These are phyloP conservation scores for Eciton burchellii DNA, from an alignment of 1,140 invertebrate species.

Conservation along the genomic window DNA sequence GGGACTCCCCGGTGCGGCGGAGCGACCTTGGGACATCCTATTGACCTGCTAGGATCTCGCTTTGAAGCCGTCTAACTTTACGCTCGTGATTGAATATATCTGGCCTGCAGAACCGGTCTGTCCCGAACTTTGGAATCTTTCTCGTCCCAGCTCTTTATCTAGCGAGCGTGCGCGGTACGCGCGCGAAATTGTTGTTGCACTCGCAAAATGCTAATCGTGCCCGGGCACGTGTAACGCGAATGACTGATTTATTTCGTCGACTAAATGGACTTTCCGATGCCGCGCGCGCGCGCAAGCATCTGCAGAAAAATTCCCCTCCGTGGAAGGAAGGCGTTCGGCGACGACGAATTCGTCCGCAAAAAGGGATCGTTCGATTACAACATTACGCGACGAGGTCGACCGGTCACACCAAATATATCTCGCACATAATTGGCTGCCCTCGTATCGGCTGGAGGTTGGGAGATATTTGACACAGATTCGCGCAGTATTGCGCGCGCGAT, in stretches of 20 bases:
- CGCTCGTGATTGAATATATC: constrained; percentile 56
- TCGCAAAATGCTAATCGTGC: constrained; percentile 54
- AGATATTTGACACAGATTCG: constrained; percentile 67
- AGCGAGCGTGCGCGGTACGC: not conserved
- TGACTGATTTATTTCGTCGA: constrained; percentile 26
- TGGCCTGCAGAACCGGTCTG: constrained; percentile 51
- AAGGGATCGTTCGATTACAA: constrained; percentile 44
- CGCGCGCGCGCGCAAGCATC: too few relatives aligned
- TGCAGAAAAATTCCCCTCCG: too few relatives aligned
- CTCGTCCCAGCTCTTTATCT: constrained; percentile 47
- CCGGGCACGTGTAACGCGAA: constrained; percentile 45
- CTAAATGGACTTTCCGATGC: too few relatives aligned
- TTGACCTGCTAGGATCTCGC: constrained; percentile 54
- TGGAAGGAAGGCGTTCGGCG: not conserved
- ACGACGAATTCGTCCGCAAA: constrained; percentile 13
- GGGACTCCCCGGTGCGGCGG: constrained; percentile 22
- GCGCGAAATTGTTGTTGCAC: not conserved
- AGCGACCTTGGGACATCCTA: constrained; percentile 48
- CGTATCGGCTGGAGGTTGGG: constrained; percentile 35
- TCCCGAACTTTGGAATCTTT: constrained; percentile 39
- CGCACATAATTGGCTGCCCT: constrained; percentile 48
- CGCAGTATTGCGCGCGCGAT: not conserved
- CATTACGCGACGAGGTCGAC: constrained; percentile 54
- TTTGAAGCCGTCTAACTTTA: constrained; percentile 55
- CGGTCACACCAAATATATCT: constrained; percentile 67